Base-by-base conservation (phyloP, 2,797 vertebrate genomes). In the Gila robusta region DNA sequence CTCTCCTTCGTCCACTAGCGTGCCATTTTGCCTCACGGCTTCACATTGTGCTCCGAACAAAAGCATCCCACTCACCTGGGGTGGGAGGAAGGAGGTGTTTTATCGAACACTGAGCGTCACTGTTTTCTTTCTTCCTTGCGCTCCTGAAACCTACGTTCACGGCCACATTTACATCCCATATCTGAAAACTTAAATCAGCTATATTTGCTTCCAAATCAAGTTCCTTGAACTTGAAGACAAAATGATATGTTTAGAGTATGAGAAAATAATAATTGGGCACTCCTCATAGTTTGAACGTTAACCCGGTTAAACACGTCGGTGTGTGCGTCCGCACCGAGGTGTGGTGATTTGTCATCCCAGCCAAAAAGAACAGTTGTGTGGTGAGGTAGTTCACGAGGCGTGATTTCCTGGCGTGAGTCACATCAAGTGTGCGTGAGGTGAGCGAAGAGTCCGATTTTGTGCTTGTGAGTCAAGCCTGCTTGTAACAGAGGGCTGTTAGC, bases 121-220 rank as follows among this genome's bases (percentile, higher is more conserved):
- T 85, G 83, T 85, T 79, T 85, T 79, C 49, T 41, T 28, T 78
- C 74, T 84, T 3, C 4, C 47, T 4, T 44, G 6, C 9, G 4
- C 44, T 77, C 11, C 39, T 44, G 0, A 47, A 83, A 62, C 28
- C 41, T 52, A 39, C 19, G 4, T n/a, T 44, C 19, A 21, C 19
- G 8, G 49, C 2, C 74, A 39, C 62, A 39, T 77, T 66, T 28
- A 52, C 52, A 62, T 89, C 85, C 66, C 23, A 86, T 82, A 93
- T 93, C 87, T 94, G 91, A 91, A 87, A 77, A 88, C 52, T 5
- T 83, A 83, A 62, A 87, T 85, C 41, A 39, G 91, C 87, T 87
- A 6, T 93, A 93, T 94, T 88, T 92, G 91, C 89, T 94, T 94
- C 92, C 92, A 93, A 91, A 91, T 94, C 92, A 93, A 89, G 8